Evolutionary conservation across 37 sponge, comb jelly and placozoan genomes (phyloP), one percentile per base, ranked within the genome.

Genomic region (Mnemiopsis leidyi): DNA sequence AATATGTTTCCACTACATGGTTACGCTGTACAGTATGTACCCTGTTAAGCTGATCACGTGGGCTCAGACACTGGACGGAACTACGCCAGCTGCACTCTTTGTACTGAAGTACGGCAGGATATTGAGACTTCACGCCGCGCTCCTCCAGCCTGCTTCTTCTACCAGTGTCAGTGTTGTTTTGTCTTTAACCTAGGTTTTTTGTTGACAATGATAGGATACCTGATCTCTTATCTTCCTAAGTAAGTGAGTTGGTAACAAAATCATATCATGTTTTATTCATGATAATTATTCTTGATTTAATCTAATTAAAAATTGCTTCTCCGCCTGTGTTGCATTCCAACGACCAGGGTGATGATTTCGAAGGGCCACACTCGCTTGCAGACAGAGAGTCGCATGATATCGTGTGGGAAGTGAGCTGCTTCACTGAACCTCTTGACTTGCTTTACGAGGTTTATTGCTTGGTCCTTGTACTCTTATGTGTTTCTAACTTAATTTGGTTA

Each of bases 331-430:
- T n/a, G n/a, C n/a, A n/a, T n/a, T n/a, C n/a, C n/a, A n/a, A n/a
- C n/a, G n/a, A n/a, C n/a, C n/a, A n/a, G 61, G 61, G 13, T 5
- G 61, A 48, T 18, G 61, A 13, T 13, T 18, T 48, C 9, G 13
- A 48, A 13, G 5, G 61, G 5, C 61, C 61, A 5, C 32, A 77
- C 34, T 34, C 79, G 7, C 39, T 40, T 2, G 39, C 61, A 0
- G 90, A 40, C 33, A 28, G 90, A 25, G 90, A 85, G 24, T 85
- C 90, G 3, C 90, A 85, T 40, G 61, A 85, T 39, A 38, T 85
- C 0, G 39, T 85, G 61, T 85, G 90, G 90, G 90, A 85, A 25
- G 36, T 85, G 23, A 85, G 90, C 36, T 85, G 90, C 61, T 85
- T 39, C 61, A 85, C 90, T 23, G 61, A 85, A 26, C 13, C 40